A percentile compares a stretch with the other conserved stretches of the same genome.
Conservation (phyloP, 2,797 vertebrate species). For the Loriculus beryllinus region DNA sequence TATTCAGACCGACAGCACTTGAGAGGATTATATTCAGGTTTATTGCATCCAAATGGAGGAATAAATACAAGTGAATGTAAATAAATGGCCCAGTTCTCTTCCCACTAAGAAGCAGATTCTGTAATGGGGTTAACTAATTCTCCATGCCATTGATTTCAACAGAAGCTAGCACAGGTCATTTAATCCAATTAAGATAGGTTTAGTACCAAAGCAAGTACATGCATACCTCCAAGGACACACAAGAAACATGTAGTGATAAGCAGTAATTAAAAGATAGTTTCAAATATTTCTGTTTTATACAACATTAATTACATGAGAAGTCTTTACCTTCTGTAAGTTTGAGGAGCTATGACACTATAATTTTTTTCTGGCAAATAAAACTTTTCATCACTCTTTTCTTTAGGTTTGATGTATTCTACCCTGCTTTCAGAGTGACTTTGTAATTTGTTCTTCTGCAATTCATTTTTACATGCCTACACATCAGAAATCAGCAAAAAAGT, state of each 20-base stretch:
- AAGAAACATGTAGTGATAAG: not conserved
- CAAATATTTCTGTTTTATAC: not conserved
- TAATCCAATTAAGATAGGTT: not conserved
- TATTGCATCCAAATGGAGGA: not conserved
- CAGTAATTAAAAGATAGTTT: not conserved
- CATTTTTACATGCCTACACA: not conserved
- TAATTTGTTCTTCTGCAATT: slow-evolving; percentile 3
- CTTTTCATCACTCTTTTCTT: not conserved
- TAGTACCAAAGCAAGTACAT: not conserved
- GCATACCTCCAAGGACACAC: not conserved
- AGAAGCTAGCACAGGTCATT: not conserved
- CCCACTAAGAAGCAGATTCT: not conserved
- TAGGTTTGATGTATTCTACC: not conserved
- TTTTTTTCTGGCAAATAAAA: not conserved
- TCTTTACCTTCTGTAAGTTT: not conserved
- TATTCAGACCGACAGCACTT: not conserved
- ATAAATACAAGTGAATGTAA: not conserved
- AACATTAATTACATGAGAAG: not conserved
- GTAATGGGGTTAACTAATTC: not conserved
- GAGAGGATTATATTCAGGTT: not conserved
- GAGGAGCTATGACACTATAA: not conserved
- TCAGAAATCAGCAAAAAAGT: not conserved
- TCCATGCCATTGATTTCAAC: not conserved
- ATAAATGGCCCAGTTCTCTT: not conserved
- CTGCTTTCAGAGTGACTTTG: not conserved